A percentile compares a stretch with the other conserved stretches of the same genome.
Evolutionary conservation across 2,888 invertebrate genomes (phyloP).

Genomic region (Tenthredo scrophulariae): DNA sequence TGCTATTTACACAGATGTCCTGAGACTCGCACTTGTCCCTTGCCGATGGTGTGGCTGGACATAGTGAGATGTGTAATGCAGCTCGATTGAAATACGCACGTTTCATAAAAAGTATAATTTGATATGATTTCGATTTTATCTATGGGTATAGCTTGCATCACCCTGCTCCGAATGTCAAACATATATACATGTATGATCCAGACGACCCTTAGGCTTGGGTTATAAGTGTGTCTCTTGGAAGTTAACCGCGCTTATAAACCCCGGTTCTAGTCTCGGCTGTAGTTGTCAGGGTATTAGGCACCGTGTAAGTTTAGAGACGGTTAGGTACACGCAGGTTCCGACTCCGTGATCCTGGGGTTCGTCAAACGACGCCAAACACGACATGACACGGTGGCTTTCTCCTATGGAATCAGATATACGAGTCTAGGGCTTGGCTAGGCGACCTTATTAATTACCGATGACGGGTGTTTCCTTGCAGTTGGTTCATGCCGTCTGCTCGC

Average conservation of each 20-base stretch:
- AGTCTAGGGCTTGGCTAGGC: neutral
- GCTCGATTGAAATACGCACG: neutral
- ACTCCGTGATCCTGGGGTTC: constrained; percentile 50
- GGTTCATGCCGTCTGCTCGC: constrained; percentile 55
- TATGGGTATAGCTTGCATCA: too few species aligned
- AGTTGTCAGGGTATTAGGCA: neutral
- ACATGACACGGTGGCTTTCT: neutral
- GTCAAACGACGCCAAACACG: constrained; percentile 55
- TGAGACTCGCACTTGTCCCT: neutral
- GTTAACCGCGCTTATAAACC: neutral
- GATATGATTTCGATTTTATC: too few species aligned
- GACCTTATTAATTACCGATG: constrained; percentile 66
- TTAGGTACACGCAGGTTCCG: neutral
- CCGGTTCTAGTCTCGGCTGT: neutral
- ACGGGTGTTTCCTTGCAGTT: constrained; percentile 66
- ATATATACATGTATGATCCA: neutral
- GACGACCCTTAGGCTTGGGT: neutral
- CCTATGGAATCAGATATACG: neutral
- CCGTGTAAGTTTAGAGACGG: neutral
- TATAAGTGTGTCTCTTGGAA: constrained; percentile 3
- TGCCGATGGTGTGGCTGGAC: neutral
- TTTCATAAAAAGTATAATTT: too few species aligned
- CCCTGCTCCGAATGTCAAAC: neutral
- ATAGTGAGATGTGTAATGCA: neutral
- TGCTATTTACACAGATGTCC: constrained; percentile 42